phyloP scores from a whole-genome alignment of 2,797 vertebrate species.

The Sebastes nivosus region DNA sequence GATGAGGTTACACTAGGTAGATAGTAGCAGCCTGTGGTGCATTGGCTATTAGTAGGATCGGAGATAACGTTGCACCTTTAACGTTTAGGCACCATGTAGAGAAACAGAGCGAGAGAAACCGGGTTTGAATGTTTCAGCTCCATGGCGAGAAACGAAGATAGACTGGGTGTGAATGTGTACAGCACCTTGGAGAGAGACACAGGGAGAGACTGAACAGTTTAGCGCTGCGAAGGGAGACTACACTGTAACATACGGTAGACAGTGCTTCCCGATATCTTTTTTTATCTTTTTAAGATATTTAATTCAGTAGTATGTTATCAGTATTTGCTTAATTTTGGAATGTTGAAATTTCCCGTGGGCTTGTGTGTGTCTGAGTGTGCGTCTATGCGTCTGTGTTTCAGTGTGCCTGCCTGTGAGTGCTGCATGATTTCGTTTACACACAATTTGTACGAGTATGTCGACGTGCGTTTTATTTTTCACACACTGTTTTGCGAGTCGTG shows the following conservation, averaged over 20 bases:
- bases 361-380: slow-evolving; percentile 63
- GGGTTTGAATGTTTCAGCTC: not conserved
- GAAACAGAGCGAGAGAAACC: not conserved
- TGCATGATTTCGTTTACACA: slow-evolving; percentile 73
- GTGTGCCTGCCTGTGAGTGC: slow-evolving; percentile 68
- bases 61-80: not conserved
- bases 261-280: not conserved
- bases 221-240: not conserved
- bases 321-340: slow-evolving; percentile 25
- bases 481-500: slow-evolving; percentile 1
- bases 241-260: not conserved
- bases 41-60: not conserved
- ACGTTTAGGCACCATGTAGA: not conserved
- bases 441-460: slow-evolving; percentile 46
- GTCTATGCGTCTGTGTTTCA: slow-evolving; percentile 69
- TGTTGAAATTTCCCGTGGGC: slow-evolving; percentile 47
- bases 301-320: slow-evolving; percentile 2
- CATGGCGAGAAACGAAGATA: not conserved
- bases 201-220: not conserved
- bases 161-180: not conserved
- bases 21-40: not conserved
- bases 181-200: slow-evolving; percentile 15
- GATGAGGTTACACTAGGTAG: not conserved
- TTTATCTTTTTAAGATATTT: not conserved
- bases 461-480: slow-evolving; percentile 25